These are phyloP conservation scores for Spodoptera litura DNA, from an alignment of 1,140 invertebrate species.

Conservation along the genomic window DNA sequence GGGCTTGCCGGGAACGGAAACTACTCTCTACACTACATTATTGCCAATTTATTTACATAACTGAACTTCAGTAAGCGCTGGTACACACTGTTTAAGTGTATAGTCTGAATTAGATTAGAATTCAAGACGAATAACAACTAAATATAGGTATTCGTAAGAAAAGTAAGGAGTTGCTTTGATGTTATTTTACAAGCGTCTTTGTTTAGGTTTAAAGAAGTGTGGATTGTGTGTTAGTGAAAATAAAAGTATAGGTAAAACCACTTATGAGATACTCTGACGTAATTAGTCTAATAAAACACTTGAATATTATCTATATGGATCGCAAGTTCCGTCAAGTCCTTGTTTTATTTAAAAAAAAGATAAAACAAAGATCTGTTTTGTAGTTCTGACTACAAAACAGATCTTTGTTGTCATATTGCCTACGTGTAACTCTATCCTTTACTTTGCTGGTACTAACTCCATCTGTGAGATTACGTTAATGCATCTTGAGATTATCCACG, in stretches of 20 bases:
- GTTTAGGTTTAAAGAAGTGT: no score
- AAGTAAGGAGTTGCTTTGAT: no score
- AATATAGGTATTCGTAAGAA: background rate
- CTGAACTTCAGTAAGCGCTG: slow-evolving; percentile 37
- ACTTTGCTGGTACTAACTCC: slow-evolving; percentile 2
- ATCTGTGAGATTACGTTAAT: slow-evolving; percentile 41
- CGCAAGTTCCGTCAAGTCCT: no score
- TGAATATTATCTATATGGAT: background rate
- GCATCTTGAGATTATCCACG: slow-evolving; percentile 57
- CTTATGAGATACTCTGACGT: no score
- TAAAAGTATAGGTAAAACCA: no score
- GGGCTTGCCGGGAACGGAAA: slow-evolving; percentile 61
- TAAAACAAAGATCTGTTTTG: background rate
- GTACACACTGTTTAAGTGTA: slow-evolving; percentile 18
- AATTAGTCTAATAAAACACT: no score
- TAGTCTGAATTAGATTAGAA: slow-evolving; percentile 22
- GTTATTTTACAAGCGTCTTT: no score
- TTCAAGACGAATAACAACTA: slow-evolving; percentile 3
- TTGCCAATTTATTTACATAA: slow-evolving; percentile 51
- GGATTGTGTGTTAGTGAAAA: no score
- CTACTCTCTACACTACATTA: slow-evolving; percentile 53
- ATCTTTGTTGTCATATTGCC: no score
- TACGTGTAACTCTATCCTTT: slow-evolving; percentile 4
- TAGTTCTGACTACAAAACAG: background rate
- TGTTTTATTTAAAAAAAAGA: background rate